phyloP scores from a whole-genome alignment of 2,113 vertebrate genomes.

The Progne subis region DNA sequence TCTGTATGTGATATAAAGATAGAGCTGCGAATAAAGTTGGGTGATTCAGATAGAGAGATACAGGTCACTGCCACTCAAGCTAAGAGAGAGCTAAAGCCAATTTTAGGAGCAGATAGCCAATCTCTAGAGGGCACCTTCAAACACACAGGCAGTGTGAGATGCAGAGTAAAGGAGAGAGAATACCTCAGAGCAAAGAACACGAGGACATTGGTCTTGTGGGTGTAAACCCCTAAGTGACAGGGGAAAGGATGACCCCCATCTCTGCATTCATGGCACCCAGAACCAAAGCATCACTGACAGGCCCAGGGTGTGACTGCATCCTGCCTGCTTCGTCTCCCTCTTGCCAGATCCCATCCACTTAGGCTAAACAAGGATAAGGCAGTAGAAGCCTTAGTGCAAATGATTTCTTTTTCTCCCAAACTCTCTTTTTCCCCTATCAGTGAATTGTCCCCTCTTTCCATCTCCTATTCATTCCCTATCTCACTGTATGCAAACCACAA shows the following conservation, averaged over 20 bases:
- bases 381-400: neutral
- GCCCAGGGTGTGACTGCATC: neutral
- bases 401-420: conserved; percentile 35
- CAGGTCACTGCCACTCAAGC: conserved; percentile 28
- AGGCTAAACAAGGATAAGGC: conserved; percentile 15
- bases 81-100: conserved; percentile 5
- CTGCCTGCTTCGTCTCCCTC: neutral
- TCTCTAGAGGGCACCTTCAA: conserved; percentile 37
- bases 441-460: conserved; percentile 54
- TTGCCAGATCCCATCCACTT: neutral
- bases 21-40: conserved; percentile 1
- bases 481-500: conserved; percentile 72
- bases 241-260: neutral
- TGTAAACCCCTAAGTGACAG: neutral
- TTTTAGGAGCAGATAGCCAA: conserved; percentile 12
- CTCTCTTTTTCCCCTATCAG: conserved; percentile 30
- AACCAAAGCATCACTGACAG: neutral
- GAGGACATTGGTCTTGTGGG: neutral
- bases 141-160: neutral
- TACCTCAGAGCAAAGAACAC: neutral
- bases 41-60: conserved; percentile 24
- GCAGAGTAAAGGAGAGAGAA: neutral
- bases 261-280: neutral
- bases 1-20: neutral
- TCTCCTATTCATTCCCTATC: conserved; percentile 53